Evolutionary conservation across 2,888 invertebrate genomes (phyloP).

Genomic region (Chymomyza caudatula): DNA sequence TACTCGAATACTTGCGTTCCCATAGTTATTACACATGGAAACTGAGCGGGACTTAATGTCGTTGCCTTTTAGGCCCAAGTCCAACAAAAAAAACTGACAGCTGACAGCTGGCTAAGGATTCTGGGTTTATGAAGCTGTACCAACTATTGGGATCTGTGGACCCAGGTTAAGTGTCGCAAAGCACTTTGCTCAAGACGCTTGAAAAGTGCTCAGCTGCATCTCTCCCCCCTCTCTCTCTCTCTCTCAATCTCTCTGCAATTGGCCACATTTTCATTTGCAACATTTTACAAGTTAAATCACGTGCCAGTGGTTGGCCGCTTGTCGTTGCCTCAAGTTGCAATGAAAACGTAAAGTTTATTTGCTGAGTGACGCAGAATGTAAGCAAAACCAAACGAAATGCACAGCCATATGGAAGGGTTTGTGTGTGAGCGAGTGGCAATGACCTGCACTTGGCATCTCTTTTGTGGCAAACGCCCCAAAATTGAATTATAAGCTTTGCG

Average conservation of each 20-base stretch:
- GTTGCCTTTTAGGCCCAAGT: conserved; percentile 14
- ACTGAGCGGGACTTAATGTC: conserved; percentile 47
- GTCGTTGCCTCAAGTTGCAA: conserved; percentile 40
- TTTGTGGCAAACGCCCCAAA: conserved; percentile 43
- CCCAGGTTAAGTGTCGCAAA: not conserved
- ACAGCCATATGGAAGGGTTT: not conserved
- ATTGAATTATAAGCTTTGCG: conserved; percentile 61
- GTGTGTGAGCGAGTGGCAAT: not conserved
- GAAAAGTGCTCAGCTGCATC: not conserved
- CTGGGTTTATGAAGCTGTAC: not conserved
- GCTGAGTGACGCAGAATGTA: conserved; percentile 42
- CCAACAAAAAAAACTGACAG: not conserved
- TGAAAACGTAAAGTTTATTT: conserved; percentile 62
- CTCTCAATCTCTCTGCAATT: conserved; percentile 39
- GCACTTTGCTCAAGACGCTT: not conserved
- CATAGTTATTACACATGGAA: conserved; percentile 56
- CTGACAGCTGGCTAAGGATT: not conserved
- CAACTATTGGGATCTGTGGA: not conserved
- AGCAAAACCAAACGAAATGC: conserved; percentile 7
- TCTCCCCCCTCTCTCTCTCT: too few species aligned
- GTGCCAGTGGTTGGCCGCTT: conserved; percentile 60
- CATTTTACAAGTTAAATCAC: conserved; percentile 69
- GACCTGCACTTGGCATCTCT: conserved; percentile 8
- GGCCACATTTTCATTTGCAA: conserved; percentile 51
- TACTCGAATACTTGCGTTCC: conserved; percentile 20